phyloP scores from a whole-genome alignment of 2,797 vertebrate genomes.

The Poecilia velifera region DNA sequence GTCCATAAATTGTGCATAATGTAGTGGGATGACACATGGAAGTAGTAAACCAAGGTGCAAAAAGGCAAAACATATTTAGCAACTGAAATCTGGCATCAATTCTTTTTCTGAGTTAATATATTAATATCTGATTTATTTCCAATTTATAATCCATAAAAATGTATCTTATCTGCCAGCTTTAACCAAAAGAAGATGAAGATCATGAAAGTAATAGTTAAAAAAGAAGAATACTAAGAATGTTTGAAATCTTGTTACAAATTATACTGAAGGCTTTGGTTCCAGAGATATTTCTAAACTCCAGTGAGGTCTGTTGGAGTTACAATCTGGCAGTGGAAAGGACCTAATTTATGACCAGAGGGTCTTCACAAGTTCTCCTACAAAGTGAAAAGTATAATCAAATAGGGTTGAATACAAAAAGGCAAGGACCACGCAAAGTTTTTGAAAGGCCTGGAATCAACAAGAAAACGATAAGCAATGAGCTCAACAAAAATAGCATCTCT shows the following conservation, averaged over 20 bases:
- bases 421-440: not conserved
- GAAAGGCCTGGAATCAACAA: not conserved
- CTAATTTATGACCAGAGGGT: not conserved
- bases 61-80: not conserved
- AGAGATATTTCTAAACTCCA: not conserved
- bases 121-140: not conserved
- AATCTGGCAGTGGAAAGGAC: not conserved
- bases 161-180: not conserved
- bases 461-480: no score
- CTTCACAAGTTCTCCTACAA: not conserved
- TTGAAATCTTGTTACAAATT: not conserved
- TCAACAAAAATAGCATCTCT: not conserved
- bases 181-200: not conserved
- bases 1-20: not conserved
- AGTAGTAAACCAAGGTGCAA: not conserved
- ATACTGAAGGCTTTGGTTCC: not conserved
- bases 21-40: not conserved
- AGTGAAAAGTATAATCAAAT: not conserved
- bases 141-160: not conserved
- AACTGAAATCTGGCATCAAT: not conserved
- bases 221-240: not conserved
- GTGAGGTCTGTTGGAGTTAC: not conserved
- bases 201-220: not conserved
- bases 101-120: not conserved
- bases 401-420: not conserved